Base-by-base conservation (phyloP, 2,888 invertebrate genomes). In the Portevinia maculata region DNA sequence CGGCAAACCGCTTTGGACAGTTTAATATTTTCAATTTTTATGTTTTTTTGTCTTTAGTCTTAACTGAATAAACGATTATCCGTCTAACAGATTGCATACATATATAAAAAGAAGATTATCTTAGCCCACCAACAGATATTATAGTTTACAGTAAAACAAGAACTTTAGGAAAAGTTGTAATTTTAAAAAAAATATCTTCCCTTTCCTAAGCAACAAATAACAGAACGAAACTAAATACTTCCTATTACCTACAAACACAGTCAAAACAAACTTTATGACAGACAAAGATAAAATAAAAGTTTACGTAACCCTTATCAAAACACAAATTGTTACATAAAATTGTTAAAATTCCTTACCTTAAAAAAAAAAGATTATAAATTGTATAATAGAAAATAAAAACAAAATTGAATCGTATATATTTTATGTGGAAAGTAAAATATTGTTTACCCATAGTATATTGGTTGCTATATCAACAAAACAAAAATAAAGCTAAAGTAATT, bases 401-500 rank as follows among this genome's bases (percentile, higher is more conserved):
- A 48, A 19, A 30, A 52, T 52, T 50, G 41, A 69, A 46, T 7
- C 19, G 15, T 41, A 74, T 65, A 57, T 74, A 65, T 74, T 75
- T 67, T 75, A 60, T 75, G 75, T 75, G 75, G 67, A 73, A 75
- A 67, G 62, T 44, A 71, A 59, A 75, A 67, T 75, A 75, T 75
- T 75, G 67, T 75, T 75, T 75, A 67, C 59, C 53, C 59, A 67
- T 67, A 55, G n/a, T n/a, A 44, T 60, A 65, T 75, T 67, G 75
- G 67, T 75, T 67, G 75, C 67, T 65, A 75, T 75, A 67, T 65
- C 57, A 60, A 59, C 11, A 71, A 39, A 52, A 48, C 21, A 32
- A 30, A 64, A 65, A 73, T 28, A 34, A 52, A 59, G n/a, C 15
- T 28, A 70, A 41, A 48, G 11, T 32, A 74, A 41, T 50, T 57